Base-by-base conservation (phyloP, 1,140 invertebrate genomes). In the Zaprionus nigranus region DNA sequence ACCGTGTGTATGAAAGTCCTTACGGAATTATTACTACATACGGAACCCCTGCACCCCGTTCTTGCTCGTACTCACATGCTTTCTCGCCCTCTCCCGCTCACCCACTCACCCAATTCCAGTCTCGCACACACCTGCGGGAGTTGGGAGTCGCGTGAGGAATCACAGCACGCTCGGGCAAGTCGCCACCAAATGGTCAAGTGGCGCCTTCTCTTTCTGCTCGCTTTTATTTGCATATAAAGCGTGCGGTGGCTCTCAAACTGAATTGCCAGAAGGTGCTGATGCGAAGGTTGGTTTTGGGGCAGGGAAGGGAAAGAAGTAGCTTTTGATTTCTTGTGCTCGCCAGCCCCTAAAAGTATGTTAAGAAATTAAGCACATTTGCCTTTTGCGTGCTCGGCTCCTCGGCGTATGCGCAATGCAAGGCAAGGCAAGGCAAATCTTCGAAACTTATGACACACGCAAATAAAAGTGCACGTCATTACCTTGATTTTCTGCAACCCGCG, bases 391-490 rank as follows among this genome's bases (percentile, higher is more conserved):
- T 64, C 40, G 15, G 24, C 9, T 24, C 20, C 46, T 13, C 38
- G 65, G 79, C 76, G 84, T 83, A 80, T 86, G 83, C 84, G 80
- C 84, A 87, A 78, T 87, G 74, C 74, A 26, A 78, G 71, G 66
- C 38, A 26, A 78, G 71, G 66, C 38, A 66, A 80, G 7, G 66
- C 38, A 66, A 80, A 88, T 78, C 59, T 71, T 58, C 77, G 24
- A 56, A 70, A 66, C 66, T 51, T 54, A 63, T 75, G 84, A 80
- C 80, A 75, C 78, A 90, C 84, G 85, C 75, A 84, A 78, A 68
- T 67, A 79, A 84, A 87, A 88, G 67, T 87, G 85, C 81, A 90
- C 72, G 85, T 90, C 86, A 90, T 90, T 90, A 90, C 85, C 86
- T 90, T 90, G 85, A 90, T 83, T 88, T 75, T 61, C 77, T 30